These are phyloP conservation scores for Anthrax anthrax DNA, from an alignment of 2,888 invertebrate genomes.

Conservation along the genomic window DNA sequence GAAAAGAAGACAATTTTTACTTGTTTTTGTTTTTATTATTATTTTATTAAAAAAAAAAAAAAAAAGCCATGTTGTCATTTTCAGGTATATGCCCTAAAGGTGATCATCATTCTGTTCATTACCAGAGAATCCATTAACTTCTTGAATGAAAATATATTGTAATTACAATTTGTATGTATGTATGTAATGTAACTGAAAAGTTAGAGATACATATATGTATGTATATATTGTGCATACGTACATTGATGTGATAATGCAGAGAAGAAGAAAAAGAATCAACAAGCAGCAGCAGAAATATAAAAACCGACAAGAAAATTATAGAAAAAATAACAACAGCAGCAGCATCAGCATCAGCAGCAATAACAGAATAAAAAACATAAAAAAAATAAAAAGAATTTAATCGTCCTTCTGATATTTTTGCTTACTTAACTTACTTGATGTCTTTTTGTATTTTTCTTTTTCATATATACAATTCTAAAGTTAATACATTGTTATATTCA, in stretches of 20 bases:
- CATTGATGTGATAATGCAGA: too few relatives aligned
- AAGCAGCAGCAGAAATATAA: constrained; percentile 5
- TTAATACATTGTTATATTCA: too few relatives aligned
- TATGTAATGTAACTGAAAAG: too few relatives aligned
- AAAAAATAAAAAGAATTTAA: constrained; percentile 11
- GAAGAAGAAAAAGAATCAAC: too few relatives aligned
- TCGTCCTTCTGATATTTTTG: constrained; percentile 2
- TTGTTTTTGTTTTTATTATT: too few relatives aligned
- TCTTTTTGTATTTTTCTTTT: too few relatives aligned
- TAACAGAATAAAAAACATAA: neutral
- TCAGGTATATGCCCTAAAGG: constrained; percentile 7
- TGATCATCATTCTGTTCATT: constrained; percentile 7
- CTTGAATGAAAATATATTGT: constrained; percentile 10
- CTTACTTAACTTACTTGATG: too few relatives aligned
- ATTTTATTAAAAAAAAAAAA: too few relatives aligned
- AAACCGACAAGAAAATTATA: constrained; percentile 12
- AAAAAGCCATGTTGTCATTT: constrained; percentile 8
- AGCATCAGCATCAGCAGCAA: neutral
- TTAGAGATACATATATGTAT: too few relatives aligned
- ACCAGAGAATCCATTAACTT: constrained; percentile 12
- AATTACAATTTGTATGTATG: constrained; percentile 8
- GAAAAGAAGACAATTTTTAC: constrained; percentile 4
- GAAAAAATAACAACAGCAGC: neutral
- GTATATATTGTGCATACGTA: constrained; percentile 2
- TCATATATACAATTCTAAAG: too few relatives aligned